Conservation (phyloP, 2,888 invertebrate species). For the Ochlodes sylvanus region DNA sequence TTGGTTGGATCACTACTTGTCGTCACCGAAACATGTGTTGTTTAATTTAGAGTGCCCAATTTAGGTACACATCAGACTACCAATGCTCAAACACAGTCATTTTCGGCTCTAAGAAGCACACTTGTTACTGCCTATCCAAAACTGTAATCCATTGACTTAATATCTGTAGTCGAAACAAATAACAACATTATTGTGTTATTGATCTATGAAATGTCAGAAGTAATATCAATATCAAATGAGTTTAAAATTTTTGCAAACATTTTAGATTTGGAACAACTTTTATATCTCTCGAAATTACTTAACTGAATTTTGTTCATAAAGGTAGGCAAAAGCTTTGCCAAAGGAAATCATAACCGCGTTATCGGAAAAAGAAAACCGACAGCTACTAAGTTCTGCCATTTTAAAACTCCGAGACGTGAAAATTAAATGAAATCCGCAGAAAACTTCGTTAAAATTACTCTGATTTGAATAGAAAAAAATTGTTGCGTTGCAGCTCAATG, state of each 20-base stretch:
- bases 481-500: not conserved
- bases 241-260: not conserved
- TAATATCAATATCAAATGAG: not conserved
- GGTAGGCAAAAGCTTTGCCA: conserved; percentile 8
- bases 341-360: conserved; percentile 8
- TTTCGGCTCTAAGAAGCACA: too few relatives aligned
- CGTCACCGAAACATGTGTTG: too few relatives aligned
- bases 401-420: conserved; percentile 8
- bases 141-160: too few relatives aligned
- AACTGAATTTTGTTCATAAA: conserved; percentile 2
- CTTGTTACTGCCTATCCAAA: too few relatives aligned
- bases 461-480: not conserved
- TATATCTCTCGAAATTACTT: not conserved
- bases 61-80: too few relatives aligned
- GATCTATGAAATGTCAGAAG: not conserved
- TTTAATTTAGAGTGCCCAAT: too few relatives aligned
- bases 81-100: too few relatives aligned
- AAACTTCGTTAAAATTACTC: conserved; percentile 10
- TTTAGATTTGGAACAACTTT: not conserved
- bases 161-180: too few relatives aligned
- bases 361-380: conserved; percentile 8
- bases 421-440: conserved; percentile 20
- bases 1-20: too few relatives aligned
- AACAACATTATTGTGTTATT: too few relatives aligned
- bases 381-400: conserved; percentile 5